phyloP scores from a whole-genome alignment of 2,797 vertebrate species.

The Sphaeramia orbicularis region DNA sequence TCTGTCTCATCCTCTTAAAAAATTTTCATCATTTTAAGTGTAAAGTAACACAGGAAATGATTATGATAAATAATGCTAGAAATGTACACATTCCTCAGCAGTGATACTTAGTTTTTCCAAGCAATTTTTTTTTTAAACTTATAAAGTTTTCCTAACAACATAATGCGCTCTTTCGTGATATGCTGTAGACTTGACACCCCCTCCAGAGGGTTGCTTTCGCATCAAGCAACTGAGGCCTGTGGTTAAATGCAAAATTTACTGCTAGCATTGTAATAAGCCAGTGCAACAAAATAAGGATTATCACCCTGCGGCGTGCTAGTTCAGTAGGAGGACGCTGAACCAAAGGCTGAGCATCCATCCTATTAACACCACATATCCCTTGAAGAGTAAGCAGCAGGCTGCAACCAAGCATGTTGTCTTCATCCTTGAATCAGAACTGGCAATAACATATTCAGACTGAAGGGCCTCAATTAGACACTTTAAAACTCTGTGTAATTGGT shows the following conservation, averaged over 20 bases:
- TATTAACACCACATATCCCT: slow-evolving; percentile 85
- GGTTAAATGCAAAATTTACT: slow-evolving; percentile 82
- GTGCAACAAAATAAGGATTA: slow-evolving; percentile 88
- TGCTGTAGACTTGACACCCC: slow-evolving; percentile 67
- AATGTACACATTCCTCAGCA: slow-evolving; percentile 39
- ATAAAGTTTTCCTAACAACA: slow-evolving; percentile 68
- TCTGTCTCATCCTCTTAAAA: slow-evolving; percentile 14
- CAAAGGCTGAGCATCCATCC: slow-evolving; percentile 82
- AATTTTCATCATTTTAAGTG: slow-evolving; percentile 19
- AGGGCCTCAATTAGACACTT: slow-evolving; percentile 87
- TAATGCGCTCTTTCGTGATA: slow-evolving; percentile 68
- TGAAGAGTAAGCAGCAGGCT: slow-evolving; percentile 78
- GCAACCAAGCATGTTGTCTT: slow-evolving; percentile 83
- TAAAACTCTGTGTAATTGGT: slow-evolving; percentile 87
- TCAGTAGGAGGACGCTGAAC: slow-evolving; percentile 82
- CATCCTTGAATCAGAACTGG: slow-evolving; percentile 82
- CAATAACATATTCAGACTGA: slow-evolving; percentile 87
- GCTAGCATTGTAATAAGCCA: slow-evolving; percentile 87
- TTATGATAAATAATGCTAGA: slow-evolving; percentile 36
- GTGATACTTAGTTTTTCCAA: slow-evolving; percentile 43
- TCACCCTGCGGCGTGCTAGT: slow-evolving; percentile 81
- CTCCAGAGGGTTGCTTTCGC: slow-evolving; percentile 76
- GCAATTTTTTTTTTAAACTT: slow-evolving; percentile 48
- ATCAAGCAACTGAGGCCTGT: slow-evolving; percentile 74
- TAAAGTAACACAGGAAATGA: slow-evolving; percentile 26